These are phyloP conservation scores for Crotalus tigris DNA, from an alignment of 2,113 vertebrate genomes.

Conservation along the genomic window DNA sequence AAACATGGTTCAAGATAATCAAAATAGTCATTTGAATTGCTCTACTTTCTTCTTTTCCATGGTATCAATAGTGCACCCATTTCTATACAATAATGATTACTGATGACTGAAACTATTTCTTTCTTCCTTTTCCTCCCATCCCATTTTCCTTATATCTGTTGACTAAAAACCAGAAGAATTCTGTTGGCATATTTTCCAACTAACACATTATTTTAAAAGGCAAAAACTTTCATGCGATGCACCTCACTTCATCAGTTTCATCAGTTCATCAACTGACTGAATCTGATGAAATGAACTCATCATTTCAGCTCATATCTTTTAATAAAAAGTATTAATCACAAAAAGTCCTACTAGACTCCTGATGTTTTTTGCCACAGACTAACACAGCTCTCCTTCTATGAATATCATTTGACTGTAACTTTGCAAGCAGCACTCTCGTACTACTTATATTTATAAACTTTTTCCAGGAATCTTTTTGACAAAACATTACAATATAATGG, in stretches of 20 bases:
- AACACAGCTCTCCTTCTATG: background rate
- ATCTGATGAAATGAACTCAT: background rate
- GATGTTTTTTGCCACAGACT: background rate
- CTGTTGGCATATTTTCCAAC: background rate
- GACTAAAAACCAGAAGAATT: background rate
- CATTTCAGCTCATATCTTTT: background rate
- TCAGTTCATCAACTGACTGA: background rate
- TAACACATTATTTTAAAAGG: background rate
- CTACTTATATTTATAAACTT: background rate
- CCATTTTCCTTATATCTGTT: background rate
- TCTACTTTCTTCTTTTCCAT: background rate
- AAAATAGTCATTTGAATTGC: background rate
- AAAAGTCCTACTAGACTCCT: background rate
- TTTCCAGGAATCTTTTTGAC: background rate
- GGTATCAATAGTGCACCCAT: background rate
- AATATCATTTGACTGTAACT: background rate
- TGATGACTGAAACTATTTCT: background rate
- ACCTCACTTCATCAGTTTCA: background rate
- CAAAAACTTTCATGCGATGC: background rate
- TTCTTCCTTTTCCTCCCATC: background rate
- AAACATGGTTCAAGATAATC: background rate
- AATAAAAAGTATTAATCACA: background rate
- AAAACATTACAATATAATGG: background rate
- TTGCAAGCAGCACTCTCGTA: background rate
- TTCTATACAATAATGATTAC: background rate